These are phyloP conservation scores for Nilaparvata lugens DNA, from an alignment of 1,140 invertebrate species.

Conservation along the genomic window DNA sequence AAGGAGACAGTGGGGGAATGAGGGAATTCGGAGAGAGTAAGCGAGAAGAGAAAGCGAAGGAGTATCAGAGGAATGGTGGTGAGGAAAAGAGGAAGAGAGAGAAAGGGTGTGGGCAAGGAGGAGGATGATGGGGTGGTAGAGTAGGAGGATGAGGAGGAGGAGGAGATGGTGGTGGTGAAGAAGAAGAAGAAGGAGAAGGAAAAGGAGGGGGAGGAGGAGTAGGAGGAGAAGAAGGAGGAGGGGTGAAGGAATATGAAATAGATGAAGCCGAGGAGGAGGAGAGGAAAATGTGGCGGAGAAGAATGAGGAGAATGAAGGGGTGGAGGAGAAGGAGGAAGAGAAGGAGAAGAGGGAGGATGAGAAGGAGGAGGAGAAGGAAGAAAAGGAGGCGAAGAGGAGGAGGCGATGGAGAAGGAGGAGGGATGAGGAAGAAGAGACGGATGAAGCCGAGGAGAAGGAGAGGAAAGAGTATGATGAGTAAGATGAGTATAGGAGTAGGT, in stretches of 20 bases:
- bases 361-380: background rate
- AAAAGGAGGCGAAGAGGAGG: background rate
- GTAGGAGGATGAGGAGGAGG: background rate
- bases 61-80: background rate
- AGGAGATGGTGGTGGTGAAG: background rate
- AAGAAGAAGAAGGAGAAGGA: background rate
- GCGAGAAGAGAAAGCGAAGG: background rate
- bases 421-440: background rate
- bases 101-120: background rate
- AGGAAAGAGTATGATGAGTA: background rate
- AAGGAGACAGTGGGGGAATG: slow-evolving; percentile 24
- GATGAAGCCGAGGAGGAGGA: background rate
- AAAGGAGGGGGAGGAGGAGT: background rate
- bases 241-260: too few relatives aligned
- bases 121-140: background rate
- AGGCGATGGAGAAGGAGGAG: background rate
- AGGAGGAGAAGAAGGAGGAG: background rate
- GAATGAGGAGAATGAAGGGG: background rate
- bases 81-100: background rate
- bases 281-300: background rate
- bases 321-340: background rate
- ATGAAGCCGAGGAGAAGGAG: background rate
- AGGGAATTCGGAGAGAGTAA: slow-evolving; percentile 16
- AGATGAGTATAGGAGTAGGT: background rate
- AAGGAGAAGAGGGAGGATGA: background rate